Conservation (phyloP, 2,113 vertebrate species). For the Coryphaenoides rupestris region DNA sequence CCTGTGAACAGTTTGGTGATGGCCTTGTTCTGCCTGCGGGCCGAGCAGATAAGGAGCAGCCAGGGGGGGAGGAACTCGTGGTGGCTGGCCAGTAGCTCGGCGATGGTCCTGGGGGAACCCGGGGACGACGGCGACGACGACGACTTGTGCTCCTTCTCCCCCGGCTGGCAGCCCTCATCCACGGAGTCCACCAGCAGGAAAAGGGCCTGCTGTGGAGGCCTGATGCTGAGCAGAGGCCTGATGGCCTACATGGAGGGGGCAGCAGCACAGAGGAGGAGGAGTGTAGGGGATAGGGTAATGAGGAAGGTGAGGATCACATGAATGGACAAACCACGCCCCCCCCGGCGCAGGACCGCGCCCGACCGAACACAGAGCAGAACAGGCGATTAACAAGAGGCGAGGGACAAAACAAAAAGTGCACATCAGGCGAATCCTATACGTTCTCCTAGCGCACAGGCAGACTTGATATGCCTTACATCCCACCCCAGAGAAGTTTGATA, state of each 20-base stretch:
- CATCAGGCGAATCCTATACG: too few relatives aligned
- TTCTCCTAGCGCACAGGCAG: too few relatives aligned
- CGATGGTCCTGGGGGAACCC: conserved; percentile 83
- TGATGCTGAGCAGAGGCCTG: conserved; percentile 84
- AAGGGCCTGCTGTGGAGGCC: conserved; percentile 86
- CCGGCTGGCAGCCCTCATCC: conserved; percentile 84
- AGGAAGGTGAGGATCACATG: not conserved
- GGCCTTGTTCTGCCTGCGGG: conserved; percentile 92
- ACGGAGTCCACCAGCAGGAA: conserved; percentile 91
- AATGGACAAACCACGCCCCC: too few relatives aligned
- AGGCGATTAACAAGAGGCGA: too few relatives aligned
- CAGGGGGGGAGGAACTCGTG: conserved; percentile 95
- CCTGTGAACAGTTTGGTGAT: conserved; percentile 97
- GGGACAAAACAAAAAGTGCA: too few relatives aligned
- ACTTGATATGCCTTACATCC: too few relatives aligned
- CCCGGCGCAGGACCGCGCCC: too few relatives aligned
- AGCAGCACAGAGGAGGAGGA: not conserved
- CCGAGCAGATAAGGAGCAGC: conserved; percentile 93
- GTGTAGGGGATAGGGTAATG: not conserved
- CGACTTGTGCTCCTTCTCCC: conserved; percentile 81
- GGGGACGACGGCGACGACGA: too few relatives aligned
- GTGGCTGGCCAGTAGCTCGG: conserved; percentile 89
- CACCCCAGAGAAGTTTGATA: too few relatives aligned
- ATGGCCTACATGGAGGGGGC: conserved; percentile 83
- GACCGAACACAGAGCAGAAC: too few relatives aligned